Evolutionary conservation across 2,113 vertebrate genomes (phyloP).

Genomic region (Sceloporus undulatus): DNA sequence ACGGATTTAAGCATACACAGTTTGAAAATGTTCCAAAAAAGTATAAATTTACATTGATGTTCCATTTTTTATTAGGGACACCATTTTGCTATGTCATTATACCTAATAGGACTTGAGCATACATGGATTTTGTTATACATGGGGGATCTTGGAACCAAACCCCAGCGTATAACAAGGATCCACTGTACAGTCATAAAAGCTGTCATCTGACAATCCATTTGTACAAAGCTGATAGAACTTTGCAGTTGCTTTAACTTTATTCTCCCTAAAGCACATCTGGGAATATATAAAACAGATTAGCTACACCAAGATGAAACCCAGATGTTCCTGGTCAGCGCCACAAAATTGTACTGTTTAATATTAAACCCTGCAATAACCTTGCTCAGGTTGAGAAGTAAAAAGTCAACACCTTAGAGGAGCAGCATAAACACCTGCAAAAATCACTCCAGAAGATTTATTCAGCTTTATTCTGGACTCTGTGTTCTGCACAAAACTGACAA

Average conservation of each 20-base stretch:
- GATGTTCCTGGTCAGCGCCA: neutral
- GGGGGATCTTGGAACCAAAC: too few species aligned
- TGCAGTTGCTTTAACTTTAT: neutral
- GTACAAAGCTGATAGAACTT: neutral
- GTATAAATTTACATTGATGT: too few species aligned
- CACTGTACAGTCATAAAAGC: neutral
- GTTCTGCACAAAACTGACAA: neutral
- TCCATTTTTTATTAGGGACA: too few species aligned
- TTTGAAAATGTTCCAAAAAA: too few species aligned
- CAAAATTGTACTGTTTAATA: neutral
- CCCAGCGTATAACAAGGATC: too few species aligned
- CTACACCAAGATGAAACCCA: neutral
- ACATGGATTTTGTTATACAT: too few species aligned
- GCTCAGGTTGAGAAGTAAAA: conserved; percentile 9
- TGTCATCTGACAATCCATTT: neutral
- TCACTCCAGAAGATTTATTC: neutral
- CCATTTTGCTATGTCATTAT: too few species aligned
- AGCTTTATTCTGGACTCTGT: neutral
- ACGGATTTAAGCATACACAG: too few species aligned
- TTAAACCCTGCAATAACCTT: neutral
- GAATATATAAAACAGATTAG: neutral
- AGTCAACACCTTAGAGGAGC: neutral
- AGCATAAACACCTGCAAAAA: neutral
- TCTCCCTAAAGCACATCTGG: neutral
- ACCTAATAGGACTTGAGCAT: too few species aligned